Evolutionary conservation across 1,140 invertebrate species (phyloP), one percentile per base, ranked within the genome.

Genomic region (Aphis craccivora): DNA sequence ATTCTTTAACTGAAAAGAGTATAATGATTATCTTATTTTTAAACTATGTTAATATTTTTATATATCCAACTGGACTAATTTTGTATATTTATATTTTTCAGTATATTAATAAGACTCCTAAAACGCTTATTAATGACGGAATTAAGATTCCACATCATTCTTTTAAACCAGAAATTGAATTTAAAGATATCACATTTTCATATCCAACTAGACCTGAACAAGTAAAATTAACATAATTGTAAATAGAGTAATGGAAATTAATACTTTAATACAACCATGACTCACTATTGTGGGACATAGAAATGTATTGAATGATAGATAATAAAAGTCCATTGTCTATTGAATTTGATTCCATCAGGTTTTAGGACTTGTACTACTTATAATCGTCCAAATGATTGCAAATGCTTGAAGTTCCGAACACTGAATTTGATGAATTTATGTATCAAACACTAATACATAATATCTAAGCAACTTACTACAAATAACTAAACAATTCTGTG

Each of bases 141-240:
- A 96, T 96, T 94, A 96, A 95, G 55, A 97, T 99, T 94, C 97
- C 97, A 30, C 97, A 97, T 95, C 96, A 97, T 95, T 96, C 96
- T 45, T 95, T 99, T n/a, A 95, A 60, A 53, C 98, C 98, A 3
- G 96, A 98, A 94, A 97, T 99, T 86, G 96, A 97, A 94, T 99
- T 99, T 95, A 96, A 97, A 94, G 96, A 98, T 95, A 97, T 99
- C 43, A 96, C 95, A 45, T 99, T 99, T 95, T 96, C 97, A 23
- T 99, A 99, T 96, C 98, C 99, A 14, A 97, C 97, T 20, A 96
- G 98, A 95, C 96, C 97, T 25, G 96, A 98, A 94, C 97, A 98
- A 95, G 97, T 98, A 95, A 96, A 95, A 7, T 76, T 76, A n/a
- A 48, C 9, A 86, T 86, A 40, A 20, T 30, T 89, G 18, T 23